Evolutionary conservation across 2,888 invertebrate genomes (phyloP).

Genomic region (Amiota communis): DNA sequence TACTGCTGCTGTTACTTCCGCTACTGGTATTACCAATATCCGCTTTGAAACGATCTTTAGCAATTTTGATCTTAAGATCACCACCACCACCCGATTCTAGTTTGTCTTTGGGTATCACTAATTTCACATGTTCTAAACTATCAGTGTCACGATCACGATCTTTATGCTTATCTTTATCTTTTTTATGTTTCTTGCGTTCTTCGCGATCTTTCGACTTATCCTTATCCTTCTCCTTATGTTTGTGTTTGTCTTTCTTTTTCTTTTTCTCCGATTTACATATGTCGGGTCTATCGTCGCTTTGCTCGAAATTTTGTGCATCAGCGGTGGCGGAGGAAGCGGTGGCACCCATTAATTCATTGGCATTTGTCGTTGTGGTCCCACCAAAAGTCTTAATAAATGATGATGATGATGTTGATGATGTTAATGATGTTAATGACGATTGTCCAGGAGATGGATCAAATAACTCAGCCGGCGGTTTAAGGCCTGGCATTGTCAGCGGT

Average conservation of each 20-base stretch:
- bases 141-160: conserved; percentile 58
- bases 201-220: conserved; percentile 79
- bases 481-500: conserved; percentile 59
- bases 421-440: neutral
- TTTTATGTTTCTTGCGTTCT: conserved; percentile 83
- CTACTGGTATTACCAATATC: conserved; percentile 67
- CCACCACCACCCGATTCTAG: conserved; percentile 55
- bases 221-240: conserved; percentile 85
- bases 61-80: conserved; percentile 82
- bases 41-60: conserved; percentile 81
- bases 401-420: no score
- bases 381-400: neutral
- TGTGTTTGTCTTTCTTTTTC: conserved; percentile 85
- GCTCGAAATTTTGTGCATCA: conserved; percentile 43
- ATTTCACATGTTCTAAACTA: conserved; percentile 72
- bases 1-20: conserved; percentile 48
- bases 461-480: conserved; percentile 67
- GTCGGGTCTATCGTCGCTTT: conserved; percentile 44
- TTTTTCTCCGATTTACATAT: conserved; percentile 74
- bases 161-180: conserved; percentile 76
- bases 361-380: conserved; percentile 26
- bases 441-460: conserved; percentile 54
- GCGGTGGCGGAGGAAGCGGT: neutral
- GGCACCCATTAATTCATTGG: conserved; percentile 28
- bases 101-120: conserved; percentile 78